Evolutionary conservation across 1,140 invertebrate species (phyloP).

Genomic region (Drosophila fuyamai): DNA sequence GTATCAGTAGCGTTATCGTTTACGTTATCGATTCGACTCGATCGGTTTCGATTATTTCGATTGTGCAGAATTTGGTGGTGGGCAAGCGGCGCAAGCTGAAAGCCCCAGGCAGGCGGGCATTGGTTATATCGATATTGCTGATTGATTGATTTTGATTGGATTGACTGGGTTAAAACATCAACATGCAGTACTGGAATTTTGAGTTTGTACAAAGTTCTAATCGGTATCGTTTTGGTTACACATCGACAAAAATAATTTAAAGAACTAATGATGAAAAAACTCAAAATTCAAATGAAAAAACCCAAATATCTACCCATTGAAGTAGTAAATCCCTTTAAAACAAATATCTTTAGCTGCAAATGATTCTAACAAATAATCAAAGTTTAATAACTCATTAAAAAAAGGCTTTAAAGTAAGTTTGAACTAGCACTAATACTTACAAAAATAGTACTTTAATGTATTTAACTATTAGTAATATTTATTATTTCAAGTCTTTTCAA

Average conservation of each 20-base stretch:
- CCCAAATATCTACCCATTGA: background rate
- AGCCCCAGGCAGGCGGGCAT: slow-evolving; percentile 54
- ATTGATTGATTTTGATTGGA: slow-evolving; percentile 20
- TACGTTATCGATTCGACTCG: slow-evolving; percentile 62
- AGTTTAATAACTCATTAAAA: too few relatives aligned
- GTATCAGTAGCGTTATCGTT: slow-evolving; percentile 52
- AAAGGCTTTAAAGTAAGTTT: too few relatives aligned
- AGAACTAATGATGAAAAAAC: background rate
- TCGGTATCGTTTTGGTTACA: slow-evolving; percentile 40
- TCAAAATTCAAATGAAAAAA: background rate
- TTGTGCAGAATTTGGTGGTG: slow-evolving; percentile 69
- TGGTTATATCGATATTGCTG: slow-evolving; percentile 36
- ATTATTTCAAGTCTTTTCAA: too few relatives aligned
- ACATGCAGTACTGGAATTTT: slow-evolving; percentile 69
- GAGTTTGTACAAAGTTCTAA: slow-evolving; percentile 56
- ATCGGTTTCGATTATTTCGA: slow-evolving; percentile 60
- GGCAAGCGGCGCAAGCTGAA: slow-evolving; percentile 64
- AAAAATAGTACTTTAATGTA: too few relatives aligned
- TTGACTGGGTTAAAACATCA: slow-evolving; percentile 66
- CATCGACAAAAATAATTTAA: slow-evolving; percentile 39
- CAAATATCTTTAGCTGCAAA: too few relatives aligned
- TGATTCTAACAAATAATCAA: too few relatives aligned
- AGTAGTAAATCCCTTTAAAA: too few relatives aligned
- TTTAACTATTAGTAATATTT: too few relatives aligned
- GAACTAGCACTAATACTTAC: too few relatives aligned